Evolutionary conservation across 1,140 invertebrate genomes (phyloP).

Genomic region (Drosophila ercepeae): DNA sequence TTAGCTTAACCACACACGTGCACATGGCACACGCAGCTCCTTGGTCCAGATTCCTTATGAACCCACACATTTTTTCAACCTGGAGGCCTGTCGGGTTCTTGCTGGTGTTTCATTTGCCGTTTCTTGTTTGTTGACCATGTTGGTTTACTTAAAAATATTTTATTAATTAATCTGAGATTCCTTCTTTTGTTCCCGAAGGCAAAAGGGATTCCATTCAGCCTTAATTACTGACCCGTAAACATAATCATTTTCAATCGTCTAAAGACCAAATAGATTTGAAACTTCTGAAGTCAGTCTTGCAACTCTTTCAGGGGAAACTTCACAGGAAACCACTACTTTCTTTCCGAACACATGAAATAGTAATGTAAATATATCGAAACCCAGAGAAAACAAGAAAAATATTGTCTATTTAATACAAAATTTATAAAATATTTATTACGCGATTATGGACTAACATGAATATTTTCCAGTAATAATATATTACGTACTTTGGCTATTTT

Average conservation of each 20-base stretch:
- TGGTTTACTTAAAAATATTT: constrained; percentile 52
- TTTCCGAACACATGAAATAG: no score
- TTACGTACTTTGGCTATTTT: no score
- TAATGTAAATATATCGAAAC: no score
- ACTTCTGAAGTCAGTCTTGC: background rate
- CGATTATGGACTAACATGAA: no score
- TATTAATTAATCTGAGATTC: constrained; percentile 75
- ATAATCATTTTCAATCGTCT: background rate
- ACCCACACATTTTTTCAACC: constrained; percentile 31
- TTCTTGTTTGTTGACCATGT: constrained; percentile 37
- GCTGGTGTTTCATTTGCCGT: constrained; percentile 24
- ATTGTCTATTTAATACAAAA: no score
- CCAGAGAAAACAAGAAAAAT: no score
- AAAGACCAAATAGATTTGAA: background rate
- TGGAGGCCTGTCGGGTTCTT: constrained; percentile 25
- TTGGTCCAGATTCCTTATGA: constrained; percentile 49
- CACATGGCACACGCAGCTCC: constrained; percentile 52
- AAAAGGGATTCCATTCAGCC: constrained; percentile 13
- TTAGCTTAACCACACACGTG: constrained; percentile 26
- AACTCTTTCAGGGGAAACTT: background rate
- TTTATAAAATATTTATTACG: no score
- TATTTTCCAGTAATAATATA: no score
- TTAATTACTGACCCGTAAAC: background rate
- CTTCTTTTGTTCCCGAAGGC: constrained; percentile 7
- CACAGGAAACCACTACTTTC: background rate